Base-by-base conservation (phyloP, 1,140 invertebrate species). In the Drosophila erecta region DNA sequence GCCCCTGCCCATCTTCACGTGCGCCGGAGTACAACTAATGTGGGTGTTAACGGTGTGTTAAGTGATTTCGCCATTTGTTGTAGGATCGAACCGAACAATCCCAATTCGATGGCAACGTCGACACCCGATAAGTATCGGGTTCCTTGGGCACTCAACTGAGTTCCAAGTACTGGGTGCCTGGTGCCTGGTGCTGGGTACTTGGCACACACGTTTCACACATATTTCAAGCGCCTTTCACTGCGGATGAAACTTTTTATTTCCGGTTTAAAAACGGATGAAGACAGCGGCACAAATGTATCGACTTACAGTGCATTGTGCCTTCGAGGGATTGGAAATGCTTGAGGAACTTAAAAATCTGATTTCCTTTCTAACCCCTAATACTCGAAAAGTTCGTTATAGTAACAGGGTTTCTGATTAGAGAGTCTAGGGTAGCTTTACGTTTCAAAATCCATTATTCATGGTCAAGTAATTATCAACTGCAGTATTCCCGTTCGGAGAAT, bases 31-130 rank as follows among this genome's bases (percentile, higher is more conserved):
- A 84, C 80, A 84, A 89, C 84, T 89, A 89, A 89, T 89, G 84
- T 89, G 84, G 85, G 84, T 89, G 84, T 80, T 89, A 89, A 89
- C 84, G 85, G 84, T 84, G 80, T 89, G 84, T 80, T 89, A 89
- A 89, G 84, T 89, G 84, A 89, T 89, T 87, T 81, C 61, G 54
- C 76, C 85, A 77, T 80, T 87, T 90, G 76, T 89, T 78, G 73
- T 59, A 62, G 65, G 66, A 89, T 89, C 85, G 73, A 87, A 83
- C 79, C 62, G 43, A 64, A 43, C 65, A 59, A 69, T 74, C 50
- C 64, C 40, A 44, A 60, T 70, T 73, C n/a, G 37, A 38, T 38
- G 37, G 37, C 35, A 30, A 3, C 50, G 33, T 54, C 57, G 50
- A 60, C 61, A 46, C 62, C 62, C 41, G 85, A 91, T 91, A 86